Evolutionary conservation across 2,888 invertebrate genomes (phyloP), one percentile per base, ranked within the genome.

Genomic region (Nasonia oneida): DNA sequence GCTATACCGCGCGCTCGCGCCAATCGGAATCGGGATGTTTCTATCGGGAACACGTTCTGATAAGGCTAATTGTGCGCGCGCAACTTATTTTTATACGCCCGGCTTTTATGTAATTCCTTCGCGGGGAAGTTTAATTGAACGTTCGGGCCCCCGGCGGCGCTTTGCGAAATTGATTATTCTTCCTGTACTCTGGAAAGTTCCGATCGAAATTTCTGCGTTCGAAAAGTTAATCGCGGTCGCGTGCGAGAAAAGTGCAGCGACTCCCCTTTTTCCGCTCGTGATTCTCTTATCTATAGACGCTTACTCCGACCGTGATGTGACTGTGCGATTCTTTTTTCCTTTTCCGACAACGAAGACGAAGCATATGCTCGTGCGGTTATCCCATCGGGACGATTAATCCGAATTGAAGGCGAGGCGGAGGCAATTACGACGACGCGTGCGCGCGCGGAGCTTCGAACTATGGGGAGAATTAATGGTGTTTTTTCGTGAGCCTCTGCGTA

Each of bases 1-100:
- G 37, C 29, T 29, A 29, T 29, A 29, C 29, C 39, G 14, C 10
- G 47, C 3, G 23, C 18, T 42, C 23, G 23, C 50, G 67, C 4
- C 33, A 73, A 77, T 81, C 64, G 77, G 12, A 67, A 78, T 80
- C 70, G 84, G 70, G 75, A 84, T 84, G 74, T 75, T 79, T 79
- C 67, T 53, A 42, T 67, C 74, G 64, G 67, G 67, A 84, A 64
- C 74, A 74, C 53, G 74, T 79, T 74, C 61, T 64, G 79, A 84
- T 75, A 79, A 79, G 67, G 53, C 74, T 84, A 84, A 84, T 84
- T 84, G 50, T 74, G 4, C 57, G n/a, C 70, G 42, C 57, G 37
- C 23, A 1, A 50, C 39, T 39, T 53, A 23, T 42, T 8, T 29
- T 78, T 67, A 39, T 37, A 47, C 47, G 10, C 47, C 47, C 6